Evolutionary conservation across 2,888 invertebrate species (phyloP), one percentile per base, ranked within the genome.

Genomic region (Pollenia amentaria): DNA sequence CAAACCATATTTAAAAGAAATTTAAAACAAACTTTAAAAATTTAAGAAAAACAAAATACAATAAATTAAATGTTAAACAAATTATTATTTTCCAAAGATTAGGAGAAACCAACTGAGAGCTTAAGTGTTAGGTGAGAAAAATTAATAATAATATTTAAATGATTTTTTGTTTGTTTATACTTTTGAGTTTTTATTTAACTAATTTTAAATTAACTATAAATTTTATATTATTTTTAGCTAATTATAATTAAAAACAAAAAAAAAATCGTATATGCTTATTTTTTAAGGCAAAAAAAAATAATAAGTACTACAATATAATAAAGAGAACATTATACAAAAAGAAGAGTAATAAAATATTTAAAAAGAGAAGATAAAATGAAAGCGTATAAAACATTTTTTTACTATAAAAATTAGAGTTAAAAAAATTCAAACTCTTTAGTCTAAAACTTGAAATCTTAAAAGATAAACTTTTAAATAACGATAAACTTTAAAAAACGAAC

Each of bases 221-320:
- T 84, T 81, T 84, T 84, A 87, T 84, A 84, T 84, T 79, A 77
- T 83, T 76, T 87, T 85, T 87, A 87, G 87, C 84, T 87, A 87
- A 81, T 64, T 75, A 60, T 77, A 77, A 80, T 51, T 2, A 48
- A 77, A 62, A 72, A 69, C 21, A 62, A 75, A 64, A 67, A 73
- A 72, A 40, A 67, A 48, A 57, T 3, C n/a, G 53, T 16, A 40
- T 67, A 76, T 69, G 82, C 75, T 76, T 76, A 82, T 69, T 53
- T 76, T 62, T 62, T 75, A 73, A 81, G 65, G 16, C 48, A 75
- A 84, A 55, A 80, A 73, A 42, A 38, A 76, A 73, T 14, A 44
- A 64, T 11, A 29, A n/a, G n/a, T n/a, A n/a, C n/a, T n/a, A 77
- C 46, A 73, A 79, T 65, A 69, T 10, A 78, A 84, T 60, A 70